A percentile compares a stretch with the other conserved stretches of the same genome.
Conservation (phyloP, 2,888 invertebrate species). For the Tribolium freemani region DNA sequence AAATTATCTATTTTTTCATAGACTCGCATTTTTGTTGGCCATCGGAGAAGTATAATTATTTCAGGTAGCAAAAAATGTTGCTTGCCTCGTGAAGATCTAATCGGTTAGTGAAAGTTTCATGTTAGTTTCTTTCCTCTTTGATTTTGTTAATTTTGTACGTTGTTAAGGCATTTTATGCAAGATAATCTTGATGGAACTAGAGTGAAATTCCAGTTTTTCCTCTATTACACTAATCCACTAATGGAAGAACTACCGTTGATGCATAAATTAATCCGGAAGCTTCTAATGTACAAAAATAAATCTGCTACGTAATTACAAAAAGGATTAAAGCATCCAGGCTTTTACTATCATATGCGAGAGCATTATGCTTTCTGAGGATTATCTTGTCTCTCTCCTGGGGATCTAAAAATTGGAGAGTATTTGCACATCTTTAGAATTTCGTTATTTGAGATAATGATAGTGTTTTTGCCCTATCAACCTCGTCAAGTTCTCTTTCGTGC, state of each 20-base stretch:
- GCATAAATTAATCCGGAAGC: background rate
- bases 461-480: background rate
- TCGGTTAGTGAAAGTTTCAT: background rate
- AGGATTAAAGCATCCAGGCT: background rate
- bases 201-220: background rate
- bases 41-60: background rate
- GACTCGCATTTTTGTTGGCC: background rate
- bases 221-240: background rate
- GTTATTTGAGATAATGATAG: background rate
- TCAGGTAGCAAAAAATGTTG: background rate
- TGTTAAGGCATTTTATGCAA: background rate
- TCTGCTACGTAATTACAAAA: background rate
- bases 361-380: background rate
- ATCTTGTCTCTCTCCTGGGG: too few relatives aligned
- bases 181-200: background rate
- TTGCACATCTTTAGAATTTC: background rate
- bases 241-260: background rate
- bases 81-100: background rate
- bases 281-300: slow-evolving; percentile 1
- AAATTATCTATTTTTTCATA: too few relatives aligned
- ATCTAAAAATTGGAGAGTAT: background rate
- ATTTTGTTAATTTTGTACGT: background rate
- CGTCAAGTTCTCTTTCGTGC: background rate
- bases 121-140: background rate
- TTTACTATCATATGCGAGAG: background rate